Base-by-base conservation (phyloP, 2,113 vertebrate species). In the Mesitornis unicolor region DNA sequence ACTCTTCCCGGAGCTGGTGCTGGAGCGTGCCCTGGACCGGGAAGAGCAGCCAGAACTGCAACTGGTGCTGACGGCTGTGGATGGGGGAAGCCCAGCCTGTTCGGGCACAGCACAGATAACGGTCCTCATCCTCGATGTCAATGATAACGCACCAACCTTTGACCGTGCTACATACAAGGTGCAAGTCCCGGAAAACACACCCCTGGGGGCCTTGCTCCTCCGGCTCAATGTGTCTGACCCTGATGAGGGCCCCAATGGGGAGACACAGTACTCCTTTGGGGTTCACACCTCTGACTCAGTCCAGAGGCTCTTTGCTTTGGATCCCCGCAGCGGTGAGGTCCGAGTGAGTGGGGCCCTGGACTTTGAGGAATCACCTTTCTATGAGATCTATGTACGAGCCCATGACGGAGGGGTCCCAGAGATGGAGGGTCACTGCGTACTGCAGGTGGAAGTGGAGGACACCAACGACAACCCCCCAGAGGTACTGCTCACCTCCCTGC, bases 121-220 rank as follows among this genome's bases (percentile, higher is more conserved):
- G 1, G 79, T 99, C n/a, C 96, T 96, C 26, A 99, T 99, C 38
- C 93, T 99, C 93, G 99, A 99, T 61, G 80, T 64, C 31, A 99
- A 99, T 84, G 99, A 99, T 79, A 99, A 99, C 0, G 98, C 98
- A 0, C 99, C 99, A 10, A 22, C 93, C 67, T 99, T 97, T 95
- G 98, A 98, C 76, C 97, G 68, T 17, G 75, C 97, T 12, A 93
- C 77, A 1, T 97, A 98, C 59, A 98, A 97, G 64, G 96, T 98
- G 68, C 97, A 87, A 28, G 92, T 98, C n/a, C 91, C 53, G 0
- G 98, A 98, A 96, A 98, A 98, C 73, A 95, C 86, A 0, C 97
- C 98, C 1, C 4, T 87, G 43, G 98, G 98, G 20, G 96, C 98
- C 2, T 45, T 98, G 84, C 91, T 98, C 28, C 95, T 98, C 71